Conservation (phyloP, 2,113 vertebrate species). For the Axis porcinus region DNA sequence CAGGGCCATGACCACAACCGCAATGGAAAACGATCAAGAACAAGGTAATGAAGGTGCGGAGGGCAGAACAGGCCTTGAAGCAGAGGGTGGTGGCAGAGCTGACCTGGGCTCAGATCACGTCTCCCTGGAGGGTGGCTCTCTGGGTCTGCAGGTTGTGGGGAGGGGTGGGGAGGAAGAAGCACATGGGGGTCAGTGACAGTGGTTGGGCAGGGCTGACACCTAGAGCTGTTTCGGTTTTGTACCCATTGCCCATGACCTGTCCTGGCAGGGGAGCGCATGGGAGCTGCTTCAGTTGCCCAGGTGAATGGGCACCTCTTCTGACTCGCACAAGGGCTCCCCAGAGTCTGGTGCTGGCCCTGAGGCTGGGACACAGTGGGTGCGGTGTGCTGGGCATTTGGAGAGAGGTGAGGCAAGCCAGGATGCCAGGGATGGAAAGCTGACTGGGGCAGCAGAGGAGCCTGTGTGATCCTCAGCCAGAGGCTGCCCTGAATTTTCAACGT, state of each 20-base stretch:
- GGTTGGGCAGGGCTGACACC: background rate
- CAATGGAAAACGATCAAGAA: background rate
- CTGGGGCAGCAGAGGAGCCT: background rate
- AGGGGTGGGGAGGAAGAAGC: background rate
- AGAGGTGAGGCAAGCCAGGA: background rate
- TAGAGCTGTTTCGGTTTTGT: background rate
- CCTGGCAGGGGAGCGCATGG: background rate
- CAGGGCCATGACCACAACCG: background rate
- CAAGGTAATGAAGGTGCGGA: background rate
- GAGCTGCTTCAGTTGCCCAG: background rate
- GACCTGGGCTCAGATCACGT: background rate
- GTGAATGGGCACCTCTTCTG: background rate
- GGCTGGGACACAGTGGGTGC: background rate
- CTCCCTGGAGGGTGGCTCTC: background rate
- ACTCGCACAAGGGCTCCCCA: background rate
- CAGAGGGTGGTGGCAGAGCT: background rate
- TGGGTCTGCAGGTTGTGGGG: background rate
- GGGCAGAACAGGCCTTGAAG: background rate
- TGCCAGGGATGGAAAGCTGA: background rate
- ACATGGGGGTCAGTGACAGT: background rate
- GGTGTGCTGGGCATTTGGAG: background rate
- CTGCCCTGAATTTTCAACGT: background rate
- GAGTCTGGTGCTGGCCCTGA: background rate
- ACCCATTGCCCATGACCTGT: background rate
- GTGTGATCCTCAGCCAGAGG: background rate